phyloP scores from a whole-genome alignment of 1,140 invertebrate species.

The Lasaia peninsularis region DNA sequence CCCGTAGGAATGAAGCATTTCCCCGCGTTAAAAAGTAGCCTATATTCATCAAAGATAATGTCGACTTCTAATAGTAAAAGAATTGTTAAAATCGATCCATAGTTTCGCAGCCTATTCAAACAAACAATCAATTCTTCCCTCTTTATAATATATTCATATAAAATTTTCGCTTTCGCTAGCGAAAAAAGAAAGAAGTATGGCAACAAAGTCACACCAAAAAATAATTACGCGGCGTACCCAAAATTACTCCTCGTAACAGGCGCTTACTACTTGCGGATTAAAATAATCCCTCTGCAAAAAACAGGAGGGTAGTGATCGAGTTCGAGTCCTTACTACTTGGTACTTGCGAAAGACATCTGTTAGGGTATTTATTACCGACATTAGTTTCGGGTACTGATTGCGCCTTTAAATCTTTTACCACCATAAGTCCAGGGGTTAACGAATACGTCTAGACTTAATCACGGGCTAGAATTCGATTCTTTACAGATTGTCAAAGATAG shows the following conservation, averaged over 20 bases:
- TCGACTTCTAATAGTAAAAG: too few relatives aligned
- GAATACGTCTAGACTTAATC: too few relatives aligned
- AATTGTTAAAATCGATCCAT: too few relatives aligned
- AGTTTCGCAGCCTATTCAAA: too few relatives aligned
- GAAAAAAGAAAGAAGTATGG: not conserved
- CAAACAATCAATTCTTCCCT: too few relatives aligned
- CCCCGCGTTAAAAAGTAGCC: too few relatives aligned
- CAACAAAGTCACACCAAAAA: slow-evolving; percentile 24
- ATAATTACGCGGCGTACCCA: slow-evolving; percentile 32
- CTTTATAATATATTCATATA: not conserved
- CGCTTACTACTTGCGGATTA: slow-evolving; percentile 54
- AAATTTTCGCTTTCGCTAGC: not conserved
- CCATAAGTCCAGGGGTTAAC: too few relatives aligned
- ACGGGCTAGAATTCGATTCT: too few relatives aligned
- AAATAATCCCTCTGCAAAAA: slow-evolving; percentile 63
- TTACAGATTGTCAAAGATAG: too few relatives aligned
- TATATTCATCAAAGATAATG: too few relatives aligned
- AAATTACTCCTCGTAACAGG: slow-evolving; percentile 69
- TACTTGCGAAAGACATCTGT: slow-evolving; percentile 45
- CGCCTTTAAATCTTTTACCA: not conserved
- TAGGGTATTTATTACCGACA: slow-evolving; percentile 23
- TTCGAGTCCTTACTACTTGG: slow-evolving; percentile 40
- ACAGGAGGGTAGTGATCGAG: slow-evolving; percentile 53
- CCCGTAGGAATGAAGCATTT: too few relatives aligned
- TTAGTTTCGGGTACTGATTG: slow-evolving; percentile 4